A percentile compares a stretch with the other conserved stretches of the same genome.
These are phyloP conservation scores for Drosophila macrospina DNA, from an alignment of 2,888 invertebrate genomes.

Conservation along the genomic window DNA sequence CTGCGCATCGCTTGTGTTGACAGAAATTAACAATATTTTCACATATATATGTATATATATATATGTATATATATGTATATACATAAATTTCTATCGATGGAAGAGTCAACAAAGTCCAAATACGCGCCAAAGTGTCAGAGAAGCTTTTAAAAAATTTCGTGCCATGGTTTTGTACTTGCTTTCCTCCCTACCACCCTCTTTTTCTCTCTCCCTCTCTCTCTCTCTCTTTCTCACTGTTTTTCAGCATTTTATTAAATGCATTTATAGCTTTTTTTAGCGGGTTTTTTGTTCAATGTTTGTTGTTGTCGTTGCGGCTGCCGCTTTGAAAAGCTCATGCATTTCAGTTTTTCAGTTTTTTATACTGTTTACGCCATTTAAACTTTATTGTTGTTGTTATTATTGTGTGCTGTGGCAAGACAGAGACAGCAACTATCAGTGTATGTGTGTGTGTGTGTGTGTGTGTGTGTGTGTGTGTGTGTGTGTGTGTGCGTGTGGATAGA, in stretches of 20 bases:
- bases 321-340: constrained; percentile 68
- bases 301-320: constrained; percentile 35
- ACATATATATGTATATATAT: neutral
- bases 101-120: constrained; percentile 21
- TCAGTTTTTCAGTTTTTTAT: constrained; percentile 65
- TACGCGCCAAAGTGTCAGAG: constrained; percentile 56
- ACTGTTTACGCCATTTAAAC: constrained; percentile 75
- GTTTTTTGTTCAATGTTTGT: constrained; percentile 34
- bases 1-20: constrained; percentile 27
- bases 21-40: constrained; percentile 56
- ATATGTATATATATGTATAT: constrained; percentile 3
- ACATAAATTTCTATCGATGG: constrained; percentile 50
- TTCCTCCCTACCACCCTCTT: neutral
- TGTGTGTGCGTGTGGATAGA: constrained; percentile 54
- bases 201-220: neutral
- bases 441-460: constrained; percentile 18
- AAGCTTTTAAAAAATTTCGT: constrained; percentile 66
- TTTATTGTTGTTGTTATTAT: constrained; percentile 59
- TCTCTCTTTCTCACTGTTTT: neutral
- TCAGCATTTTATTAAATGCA: constrained; percentile 63
- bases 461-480: constrained; percentile 19
- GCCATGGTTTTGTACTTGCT: constrained; percentile 10
- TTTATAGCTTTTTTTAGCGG: constrained; percentile 47
- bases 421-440: constrained; percentile 15
- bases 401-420: constrained; percentile 47